Base-by-base conservation (phyloP, 2,113 vertebrate species). In the Neotoma lepida region DNA sequence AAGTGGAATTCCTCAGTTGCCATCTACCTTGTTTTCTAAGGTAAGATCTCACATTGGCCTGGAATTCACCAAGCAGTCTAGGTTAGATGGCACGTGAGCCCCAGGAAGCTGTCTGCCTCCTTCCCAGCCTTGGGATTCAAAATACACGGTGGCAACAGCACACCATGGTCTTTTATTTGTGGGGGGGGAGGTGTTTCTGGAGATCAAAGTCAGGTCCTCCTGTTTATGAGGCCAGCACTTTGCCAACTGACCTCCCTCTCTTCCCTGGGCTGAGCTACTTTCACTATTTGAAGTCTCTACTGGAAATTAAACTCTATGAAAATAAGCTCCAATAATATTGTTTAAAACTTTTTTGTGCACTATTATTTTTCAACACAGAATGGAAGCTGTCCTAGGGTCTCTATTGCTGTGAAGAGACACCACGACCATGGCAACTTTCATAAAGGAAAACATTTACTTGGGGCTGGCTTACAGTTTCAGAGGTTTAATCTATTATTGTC, bases 301-400 rank as follows among this genome's bases (percentile, higher is more conserved):
- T 70, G 41, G 80, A 94, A 89, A 94, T 63, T 41, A 93, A 86
- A 33, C n/a, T 91, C 44, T 22, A 26, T 12, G 2, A 68, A 92
- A 26, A 64, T n/a, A 80, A 80, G 33, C 1, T 54, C 49, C 18
- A n/a, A 51, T 35, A 30, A 54, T 80, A 54, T 54, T 54, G 51
- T 54, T 89, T 44, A 39, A 15, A 15, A 46, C 46, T 90, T 30
- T 88, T 94, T 88, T 81, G 26, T 91, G 68, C 35, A 58, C n/a
- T 24, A 6, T 63, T 90, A 17, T 94, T 80, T 93, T 78, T 70
- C 15, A 70, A 24, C 33, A 70, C 26, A 94, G 5, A 82, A 89
- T 24, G 22, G 14, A 63, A 10, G 26, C 61, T 63, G 61, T 63
- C 26, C 26, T 63, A 24, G 61, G 26, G 26, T 63, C 10, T 28